Conservation (phyloP, 2,113 vertebrate genomes). For the Aphyosemion australe region DNA sequence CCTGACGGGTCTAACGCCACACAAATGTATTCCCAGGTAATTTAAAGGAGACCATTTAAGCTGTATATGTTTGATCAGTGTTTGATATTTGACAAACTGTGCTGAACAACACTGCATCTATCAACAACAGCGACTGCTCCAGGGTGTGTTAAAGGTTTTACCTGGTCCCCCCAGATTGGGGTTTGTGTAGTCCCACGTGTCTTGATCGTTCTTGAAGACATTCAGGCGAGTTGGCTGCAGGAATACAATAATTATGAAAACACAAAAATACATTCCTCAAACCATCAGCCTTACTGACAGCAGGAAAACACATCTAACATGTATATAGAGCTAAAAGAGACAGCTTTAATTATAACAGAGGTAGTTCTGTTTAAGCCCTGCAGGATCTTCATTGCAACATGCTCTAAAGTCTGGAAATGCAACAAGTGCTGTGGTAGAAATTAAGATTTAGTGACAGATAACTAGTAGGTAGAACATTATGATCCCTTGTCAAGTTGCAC, state of each 20-base stretch:
- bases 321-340: too few relatives aligned
- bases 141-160: conserved; percentile 65
- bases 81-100: background rate
- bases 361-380: too few relatives aligned
- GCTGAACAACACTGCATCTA: too few relatives aligned
- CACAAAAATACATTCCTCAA: background rate
- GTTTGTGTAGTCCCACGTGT: conserved; percentile 98
- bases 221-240: conserved; percentile 92
- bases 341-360: too few relatives aligned
- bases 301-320: too few relatives aligned
- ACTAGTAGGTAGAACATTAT: too few relatives aligned
- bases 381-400: too few relatives aligned
- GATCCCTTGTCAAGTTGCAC: too few relatives aligned
- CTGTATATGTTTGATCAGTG: background rate
- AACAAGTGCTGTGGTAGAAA: background rate
- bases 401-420: too few relatives aligned
- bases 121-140: too few relatives aligned
- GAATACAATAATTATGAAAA: background rate
- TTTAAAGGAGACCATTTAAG: background rate
- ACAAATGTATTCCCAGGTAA: background rate
- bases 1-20: conserved; percentile 38
- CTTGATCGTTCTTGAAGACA: conserved; percentile 97
- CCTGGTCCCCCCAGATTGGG: conserved; percentile 93
- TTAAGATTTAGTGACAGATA: background rate
- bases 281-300: too few relatives aligned